Base-by-base conservation (phyloP, 2,113 vertebrate genomes). In the Colistium nudipinnis region DNA sequence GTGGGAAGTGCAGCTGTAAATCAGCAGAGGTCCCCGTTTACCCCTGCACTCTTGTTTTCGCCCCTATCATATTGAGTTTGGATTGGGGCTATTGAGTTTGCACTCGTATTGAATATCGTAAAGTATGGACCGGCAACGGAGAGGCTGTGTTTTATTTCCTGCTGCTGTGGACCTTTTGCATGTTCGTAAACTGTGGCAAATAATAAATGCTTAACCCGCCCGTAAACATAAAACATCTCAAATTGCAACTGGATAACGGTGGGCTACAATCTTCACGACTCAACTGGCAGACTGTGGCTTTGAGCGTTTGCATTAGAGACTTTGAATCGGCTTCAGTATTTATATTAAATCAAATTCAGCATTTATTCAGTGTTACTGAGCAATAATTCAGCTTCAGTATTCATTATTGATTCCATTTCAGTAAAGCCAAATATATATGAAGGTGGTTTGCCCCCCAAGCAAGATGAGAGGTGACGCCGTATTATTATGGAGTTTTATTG, bases 81-180 rank as follows among this genome's bases (percentile, higher is more conserved):
- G 66, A 85, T 77, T 67, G 69, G 68, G 78, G 52, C n/a, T 68
- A 70, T 76, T 83, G 77, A 76, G 77, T 76, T 81, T 84, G 70
- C 62, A 71, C 77, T 86, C 77, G 64, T 70, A 63, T 72, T 78
- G 59, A 80, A 82, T 52, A 68, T 68, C 49, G 68, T 68, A 20
- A 77, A 72, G 70, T 52, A 62, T 38, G 31, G 49, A 47, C 14
- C 45, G 43, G 17, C 56, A 61, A 20, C 63, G 44, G 62, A 55
- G 24, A 24, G 55, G 69, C 22, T 51, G 28, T 45, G 30, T 62
- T 63, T 17, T 8, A 27, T 60, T 73, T 45, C 61, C 57, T 78
- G 45, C 47, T 65, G 9, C 43, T 52, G 39, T 48, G 30, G 48
- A 59, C n/a, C 4, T 25, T 17, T 19, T 41, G 59, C 41, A 44